These are phyloP conservation scores for Trogon surrucura DNA, from an alignment of 2,113 vertebrate species.

Conservation along the genomic window DNA sequence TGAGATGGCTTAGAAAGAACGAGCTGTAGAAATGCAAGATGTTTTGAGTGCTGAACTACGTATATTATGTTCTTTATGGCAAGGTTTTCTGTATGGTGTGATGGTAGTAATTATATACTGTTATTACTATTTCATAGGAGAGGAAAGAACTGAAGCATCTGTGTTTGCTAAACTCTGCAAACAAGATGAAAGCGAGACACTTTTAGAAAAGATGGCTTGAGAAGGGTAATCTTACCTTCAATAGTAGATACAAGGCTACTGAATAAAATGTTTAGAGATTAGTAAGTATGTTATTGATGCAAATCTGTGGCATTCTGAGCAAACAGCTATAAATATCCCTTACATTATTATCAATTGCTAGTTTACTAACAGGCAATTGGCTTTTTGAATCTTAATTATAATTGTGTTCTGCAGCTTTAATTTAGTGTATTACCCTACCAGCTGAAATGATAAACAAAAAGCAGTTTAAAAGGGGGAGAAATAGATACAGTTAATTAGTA, in stretches of 20 bases:
- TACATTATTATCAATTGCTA: slow-evolving; percentile 70
- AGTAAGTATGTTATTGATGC: slow-evolving; percentile 71
- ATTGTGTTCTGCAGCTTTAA: slow-evolving; percentile 72
- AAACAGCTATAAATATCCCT: slow-evolving; percentile 74
- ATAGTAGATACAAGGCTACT: slow-evolving; percentile 23
- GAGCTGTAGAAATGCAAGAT: background rate
- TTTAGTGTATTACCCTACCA: slow-evolving; percentile 65
- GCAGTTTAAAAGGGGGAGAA: slow-evolving; percentile 38
- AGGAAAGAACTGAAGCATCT: slow-evolving; percentile 16
- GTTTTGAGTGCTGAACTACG: background rate
- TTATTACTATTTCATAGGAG: background rate
- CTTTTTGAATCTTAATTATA: slow-evolving; percentile 79
- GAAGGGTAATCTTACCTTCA: slow-evolving; percentile 50
- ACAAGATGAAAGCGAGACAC: background rate
- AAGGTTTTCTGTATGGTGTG: background rate
- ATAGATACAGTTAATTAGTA: slow-evolving; percentile 56
- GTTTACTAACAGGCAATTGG: slow-evolving; percentile 73
- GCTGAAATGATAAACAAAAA: slow-evolving; percentile 70
- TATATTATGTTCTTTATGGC: background rate
- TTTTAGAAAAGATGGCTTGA: background rate
- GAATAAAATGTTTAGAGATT: slow-evolving; percentile 53
- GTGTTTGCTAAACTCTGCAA: slow-evolving; percentile 34
- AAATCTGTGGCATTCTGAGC: slow-evolving; percentile 66
- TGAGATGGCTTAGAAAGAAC: background rate
- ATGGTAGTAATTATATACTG: background rate